phyloP scores from a whole-genome alignment of 1,140 invertebrate genomes.

The Neodiprion pinetum region DNA sequence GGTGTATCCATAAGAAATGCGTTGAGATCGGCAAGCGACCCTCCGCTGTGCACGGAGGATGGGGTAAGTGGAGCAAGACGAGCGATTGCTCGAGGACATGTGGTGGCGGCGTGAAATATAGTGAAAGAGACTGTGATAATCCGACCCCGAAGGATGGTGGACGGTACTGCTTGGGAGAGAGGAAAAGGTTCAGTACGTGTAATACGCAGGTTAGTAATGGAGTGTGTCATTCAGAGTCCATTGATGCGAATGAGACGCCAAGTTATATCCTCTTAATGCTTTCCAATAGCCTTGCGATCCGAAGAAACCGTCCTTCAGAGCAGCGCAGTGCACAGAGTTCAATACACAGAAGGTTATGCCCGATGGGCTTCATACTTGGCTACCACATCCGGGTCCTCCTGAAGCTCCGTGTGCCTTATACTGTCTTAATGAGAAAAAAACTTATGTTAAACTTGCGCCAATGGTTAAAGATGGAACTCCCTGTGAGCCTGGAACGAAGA shows the following conservation, averaged over 20 bases:
- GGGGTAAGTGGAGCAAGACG: slow-evolving; percentile 69
- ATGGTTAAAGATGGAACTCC: slow-evolving; percentile 65
- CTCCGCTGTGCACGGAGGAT: slow-evolving; percentile 70
- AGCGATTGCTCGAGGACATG: slow-evolving; percentile 68
- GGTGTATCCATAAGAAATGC: slow-evolving; percentile 72
- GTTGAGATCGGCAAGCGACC: slow-evolving; percentile 69
- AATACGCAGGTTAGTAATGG: slow-evolving; percentile 63
- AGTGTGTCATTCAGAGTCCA: background rate
- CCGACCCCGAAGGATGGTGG: slow-evolving; percentile 68
- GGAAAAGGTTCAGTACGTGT: slow-evolving; percentile 64
- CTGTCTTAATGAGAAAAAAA: slow-evolving; percentile 62
- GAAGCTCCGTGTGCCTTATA: slow-evolving; percentile 64
- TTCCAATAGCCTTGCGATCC: slow-evolving; percentile 63
- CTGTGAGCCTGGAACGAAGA: slow-evolving; percentile 65
- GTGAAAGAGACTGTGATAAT: slow-evolving; percentile 63
- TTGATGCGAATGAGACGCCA: too few species aligned
- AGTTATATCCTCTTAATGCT: too few species aligned
- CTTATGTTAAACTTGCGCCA: slow-evolving; percentile 52
- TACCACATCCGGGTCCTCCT: slow-evolving; percentile 58
- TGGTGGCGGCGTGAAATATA: slow-evolving; percentile 66
- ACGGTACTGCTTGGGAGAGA: slow-evolving; percentile 66
- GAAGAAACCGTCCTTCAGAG: slow-evolving; percentile 61
- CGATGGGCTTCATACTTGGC: slow-evolving; percentile 61
- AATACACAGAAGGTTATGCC: slow-evolving; percentile 53
- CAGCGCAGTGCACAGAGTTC: slow-evolving; percentile 67